Percentiles rank a stretch among this genome's conserved stretches.
Conservation (phyloP, 2,797 vertebrate genomes). For the Chelidonichthys spinosus region DNA sequence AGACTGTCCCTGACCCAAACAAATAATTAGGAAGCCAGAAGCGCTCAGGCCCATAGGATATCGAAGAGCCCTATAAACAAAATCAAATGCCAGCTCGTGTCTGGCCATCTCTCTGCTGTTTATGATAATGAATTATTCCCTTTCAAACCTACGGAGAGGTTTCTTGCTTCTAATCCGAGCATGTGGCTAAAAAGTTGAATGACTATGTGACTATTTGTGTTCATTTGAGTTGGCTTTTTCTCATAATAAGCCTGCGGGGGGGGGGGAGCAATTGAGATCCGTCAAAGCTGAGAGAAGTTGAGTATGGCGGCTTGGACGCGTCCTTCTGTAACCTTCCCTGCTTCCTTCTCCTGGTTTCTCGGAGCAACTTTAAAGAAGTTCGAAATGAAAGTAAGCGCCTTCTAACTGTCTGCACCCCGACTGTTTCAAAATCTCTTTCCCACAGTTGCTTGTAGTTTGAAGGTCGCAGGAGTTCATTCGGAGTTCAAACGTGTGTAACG, state of each 20-base stretch:
- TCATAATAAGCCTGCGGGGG: slow-evolving; percentile 38
- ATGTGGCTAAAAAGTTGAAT: slow-evolving; percentile 69
- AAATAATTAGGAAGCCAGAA: slow-evolving; percentile 52
- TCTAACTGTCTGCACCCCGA: slow-evolving; percentile 30
- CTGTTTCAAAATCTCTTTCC: slow-evolving; percentile 36
- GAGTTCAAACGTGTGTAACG: slow-evolving; percentile 24
- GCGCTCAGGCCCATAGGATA: slow-evolving; percentile 22
- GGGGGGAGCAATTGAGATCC: slow-evolving; percentile 22
- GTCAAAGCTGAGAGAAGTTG: slow-evolving; percentile 38
- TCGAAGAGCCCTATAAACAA: slow-evolving; percentile 43
- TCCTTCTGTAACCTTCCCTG: slow-evolving; percentile 61
- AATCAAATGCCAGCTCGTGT: slow-evolving; percentile 56
- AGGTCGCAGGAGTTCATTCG: slow-evolving; percentile 47
- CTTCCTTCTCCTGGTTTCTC: slow-evolving; percentile 21
- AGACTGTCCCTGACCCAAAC: slow-evolving; percentile 41
- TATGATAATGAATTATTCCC: slow-evolving; percentile 51
- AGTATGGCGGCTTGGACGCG: slow-evolving; percentile 36
- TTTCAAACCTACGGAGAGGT: slow-evolving; percentile 53
- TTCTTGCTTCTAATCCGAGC: slow-evolving; percentile 58
- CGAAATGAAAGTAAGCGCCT: slow-evolving; percentile 36
- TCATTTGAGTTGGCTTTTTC: slow-evolving; percentile 58
- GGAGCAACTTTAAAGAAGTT: slow-evolving; percentile 29
- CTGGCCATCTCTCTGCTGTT: slow-evolving; percentile 29
- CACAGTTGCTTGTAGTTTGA: slow-evolving; percentile 28
- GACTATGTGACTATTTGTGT: slow-evolving; percentile 67